Percentiles rank a stretch among this genome's conserved stretches.
These are phyloP conservation scores for Oncorhynchus mykiss DNA, from an alignment of 2,113 vertebrate species.

Conservation along the genomic window DNA sequence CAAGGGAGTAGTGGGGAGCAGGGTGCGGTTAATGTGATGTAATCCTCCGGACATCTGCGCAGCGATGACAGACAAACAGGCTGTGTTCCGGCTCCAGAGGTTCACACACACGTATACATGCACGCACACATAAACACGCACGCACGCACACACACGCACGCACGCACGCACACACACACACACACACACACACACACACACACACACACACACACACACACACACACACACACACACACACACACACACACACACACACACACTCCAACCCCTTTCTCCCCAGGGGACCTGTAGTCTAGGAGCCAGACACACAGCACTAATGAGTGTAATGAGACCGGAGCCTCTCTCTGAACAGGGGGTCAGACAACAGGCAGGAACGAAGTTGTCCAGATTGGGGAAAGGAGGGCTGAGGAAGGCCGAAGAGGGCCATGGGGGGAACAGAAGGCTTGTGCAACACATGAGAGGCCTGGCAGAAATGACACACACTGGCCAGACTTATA, in stretches of 20 bases:
- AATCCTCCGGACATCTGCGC: conserved; percentile 69
- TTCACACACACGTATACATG: neutral
- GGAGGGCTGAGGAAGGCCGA: neutral
- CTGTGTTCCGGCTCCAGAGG: conserved; percentile 42
- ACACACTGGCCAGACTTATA: conserved; percentile 33
- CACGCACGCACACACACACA: neutral
- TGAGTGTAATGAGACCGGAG: conserved; percentile 65
- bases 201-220: too few species aligned
- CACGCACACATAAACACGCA: too few species aligned
- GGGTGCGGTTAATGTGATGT: conserved; percentile 68
- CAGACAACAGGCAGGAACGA: conserved; percentile 35
- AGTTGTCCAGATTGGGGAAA: conserved; percentile 39
- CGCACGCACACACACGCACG: too few species aligned
- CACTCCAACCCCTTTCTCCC: conserved; percentile 27
- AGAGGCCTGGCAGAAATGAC: conserved; percentile 34
- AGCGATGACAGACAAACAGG: conserved; percentile 61
- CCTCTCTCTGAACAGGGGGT: conserved; percentile 52
- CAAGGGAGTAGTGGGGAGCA: conserved; percentile 15
- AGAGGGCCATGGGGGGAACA: neutral
- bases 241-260: too few species aligned
- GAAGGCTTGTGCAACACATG: conserved; percentile 55
- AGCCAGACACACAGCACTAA: conserved; percentile 63
- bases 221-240: too few species aligned
- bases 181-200: too few species aligned
- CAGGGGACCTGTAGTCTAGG: conserved; percentile 52